phyloP scores from a whole-genome alignment of 2,888 invertebrate species.

The Lysandra bellargus region DNA sequence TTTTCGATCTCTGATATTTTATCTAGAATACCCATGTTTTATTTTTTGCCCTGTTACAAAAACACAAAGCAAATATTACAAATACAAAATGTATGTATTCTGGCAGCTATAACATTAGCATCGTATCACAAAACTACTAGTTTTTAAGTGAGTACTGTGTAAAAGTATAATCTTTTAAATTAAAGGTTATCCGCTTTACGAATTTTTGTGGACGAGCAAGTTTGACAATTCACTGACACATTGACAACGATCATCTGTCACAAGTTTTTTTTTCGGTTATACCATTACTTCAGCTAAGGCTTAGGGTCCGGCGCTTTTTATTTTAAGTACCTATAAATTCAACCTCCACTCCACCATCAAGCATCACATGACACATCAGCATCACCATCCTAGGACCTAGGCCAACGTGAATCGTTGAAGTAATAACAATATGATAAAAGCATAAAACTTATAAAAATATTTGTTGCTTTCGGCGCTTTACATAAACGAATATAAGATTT shows the following conservation, averaged over 20 bases:
- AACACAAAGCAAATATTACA: background rate
- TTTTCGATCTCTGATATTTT: constrained; percentile 99
- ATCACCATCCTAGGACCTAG: too few relatives aligned
- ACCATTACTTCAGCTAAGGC: background rate
- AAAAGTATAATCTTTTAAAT: constrained; percentile 35
- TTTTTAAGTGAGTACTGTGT: background rate
- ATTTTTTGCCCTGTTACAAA: background rate
- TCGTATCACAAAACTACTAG: constrained; percentile 36
- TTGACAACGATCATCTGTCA: background rate
- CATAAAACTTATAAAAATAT: background rate
- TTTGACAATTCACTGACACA: background rate
- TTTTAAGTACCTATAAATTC: background rate
- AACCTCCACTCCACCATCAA: too few relatives aligned
- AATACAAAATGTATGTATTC: background rate
- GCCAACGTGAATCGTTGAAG: background rate
- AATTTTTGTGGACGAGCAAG: constrained; percentile 29
- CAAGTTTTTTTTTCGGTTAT: background rate
- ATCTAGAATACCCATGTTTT: constrained; percentile 97
- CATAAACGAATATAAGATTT: background rate
- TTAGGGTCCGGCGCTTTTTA: background rate
- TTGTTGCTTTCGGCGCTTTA: background rate
- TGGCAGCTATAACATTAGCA: constrained; percentile 35
- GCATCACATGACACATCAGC: too few relatives aligned
- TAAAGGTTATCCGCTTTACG: constrained; percentile 42
- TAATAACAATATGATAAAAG: background rate